Percentiles rank a stretch among this genome's conserved stretches.
phyloP scores from a whole-genome alignment of 2,797 vertebrate genomes.

The Pseudopleuronectes americanus region DNA sequence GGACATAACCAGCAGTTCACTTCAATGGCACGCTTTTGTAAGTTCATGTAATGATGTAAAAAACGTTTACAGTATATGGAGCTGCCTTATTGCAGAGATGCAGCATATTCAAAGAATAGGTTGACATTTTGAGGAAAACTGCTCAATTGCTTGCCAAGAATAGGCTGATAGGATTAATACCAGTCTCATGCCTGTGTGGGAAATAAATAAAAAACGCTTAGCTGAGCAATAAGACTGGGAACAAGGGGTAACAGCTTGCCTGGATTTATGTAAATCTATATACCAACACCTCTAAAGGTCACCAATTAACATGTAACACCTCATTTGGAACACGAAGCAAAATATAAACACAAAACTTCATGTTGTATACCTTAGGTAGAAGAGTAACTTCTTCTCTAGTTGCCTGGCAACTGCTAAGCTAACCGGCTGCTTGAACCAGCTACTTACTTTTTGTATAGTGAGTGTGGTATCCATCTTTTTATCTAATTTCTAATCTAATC shows the following conservation, averaged over 20 bases:
- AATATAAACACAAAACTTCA: not conserved
- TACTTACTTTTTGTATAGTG: not conserved
- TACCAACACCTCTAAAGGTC: not conserved
- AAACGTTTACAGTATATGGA: not conserved
- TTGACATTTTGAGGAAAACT: not conserved
- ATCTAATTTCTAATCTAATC: too few species aligned
- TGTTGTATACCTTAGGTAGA: not conserved
- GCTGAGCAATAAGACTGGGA: conserved; percentile 9
- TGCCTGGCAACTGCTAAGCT: conserved; percentile 22
- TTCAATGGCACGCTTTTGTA: conserved; percentile 38
- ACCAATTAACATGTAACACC: not conserved
- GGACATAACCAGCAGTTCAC: conserved; percentile 52
- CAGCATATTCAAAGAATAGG: not conserved
- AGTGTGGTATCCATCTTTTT: too few species aligned
- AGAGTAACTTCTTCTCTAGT: not conserved
- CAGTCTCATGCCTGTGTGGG: not conserved
- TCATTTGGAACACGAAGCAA: not conserved
- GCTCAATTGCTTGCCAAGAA: not conserved
- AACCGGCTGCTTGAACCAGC: not conserved
- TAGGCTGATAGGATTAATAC: too few species aligned
- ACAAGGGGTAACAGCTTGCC: not conserved
- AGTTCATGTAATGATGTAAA: conserved; percentile 26
- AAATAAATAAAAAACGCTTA: conserved; percentile 2
- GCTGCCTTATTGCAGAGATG: not conserved
- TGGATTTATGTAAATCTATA: not conserved